Evolutionary conservation across 2,888 invertebrate species (phyloP), one percentile per base, ranked within the genome.

Genomic region (Taphrorychus bicolor): DNA sequence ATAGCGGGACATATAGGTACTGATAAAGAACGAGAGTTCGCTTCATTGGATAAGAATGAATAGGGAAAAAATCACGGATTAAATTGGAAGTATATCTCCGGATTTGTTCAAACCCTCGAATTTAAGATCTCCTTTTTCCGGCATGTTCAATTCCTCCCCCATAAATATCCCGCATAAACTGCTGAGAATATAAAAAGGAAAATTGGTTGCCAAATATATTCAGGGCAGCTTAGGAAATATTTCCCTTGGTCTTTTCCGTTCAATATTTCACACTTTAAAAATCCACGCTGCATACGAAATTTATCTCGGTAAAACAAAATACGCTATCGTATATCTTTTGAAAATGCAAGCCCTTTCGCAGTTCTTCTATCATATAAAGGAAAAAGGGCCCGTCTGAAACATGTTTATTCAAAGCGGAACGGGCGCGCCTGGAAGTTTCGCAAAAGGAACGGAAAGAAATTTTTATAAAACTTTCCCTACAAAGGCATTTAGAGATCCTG

Each of bases 241-340:
- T 66, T 66, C 59, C 66, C 53, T 66, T 59, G 66, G 66, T 66
- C 66, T 54, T 56, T 66, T 59, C 66, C 48, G 54, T 59, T 66
- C 66, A 59, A 66, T 66, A 66, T 66, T 66, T 66, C 59, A 66
- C 66, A 66, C 59, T 64, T 64, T 58, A 64, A 59, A 66, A 66
- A 66, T 66, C 60, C 59, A 56, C 59, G 66, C 66, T 60, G 66
- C 66, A 66, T 66, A 66, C 60, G 48, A 60, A 66, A 66, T 59
- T 66, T 60, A 56, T 66, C 54, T 45, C 22, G 40, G 59, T 60
- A 60, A 66, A 66, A 59, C 59, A 66, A 66, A 66, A 66, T 66
- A 59, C 59, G 59, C 59, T 59, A 52, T 59, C 59, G 42, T 59
- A 59, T 54, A 59, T 59, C 53, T 66, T 66, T 65, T 59, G 14